Evolutionary conservation across 1,140 invertebrate species (phyloP), one percentile per base, ranked within the genome.

Genomic region (Laodelphax striatellus): DNA sequence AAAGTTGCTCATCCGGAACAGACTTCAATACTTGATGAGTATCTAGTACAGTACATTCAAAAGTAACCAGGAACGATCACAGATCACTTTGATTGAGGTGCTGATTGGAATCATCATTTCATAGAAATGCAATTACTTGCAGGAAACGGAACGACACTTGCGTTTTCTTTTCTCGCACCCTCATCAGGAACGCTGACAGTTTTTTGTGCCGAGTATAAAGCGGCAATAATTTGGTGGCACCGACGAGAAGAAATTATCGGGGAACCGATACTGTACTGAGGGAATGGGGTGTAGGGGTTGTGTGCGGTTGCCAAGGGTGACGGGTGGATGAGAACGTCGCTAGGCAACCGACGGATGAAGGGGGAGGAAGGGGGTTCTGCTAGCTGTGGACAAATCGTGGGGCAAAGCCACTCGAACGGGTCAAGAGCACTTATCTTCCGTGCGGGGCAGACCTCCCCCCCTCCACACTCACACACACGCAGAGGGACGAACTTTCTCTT

Each of bases 391-490:
- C 46, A 50, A 50, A 50, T 50, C 46, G 46, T 50, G 46, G 46
- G 46, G 46, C 46, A 38, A 50, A 50, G 46, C 46, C 46, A 50
- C 46, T 50, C 46, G 46, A 50, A 22, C 46, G n/a, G 46, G 46
- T 50, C 46, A 50, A 50, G 46, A 50, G 46, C 46, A 17, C 46
- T 50, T 50, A 50, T 50, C 46, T 19, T 38, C 34, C 5, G 34
- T 38, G 11, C 46, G 46, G 46, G 46, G 16, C 46, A 17, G 46
- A 17, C 6, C 46, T 9, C 46, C 14, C 46, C 21, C 46, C 46
- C 14, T 17, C 5, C 46, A 19, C 46, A 22, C 46, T 13, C 46
- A 50, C 46, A 19, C 34, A 13, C 11, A 9, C 11, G 11, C 34
- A 38, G 5, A 38, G 34, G 5, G 4, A 38, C 34, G 3, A 38